Evolutionary conservation across 1,140 invertebrate genomes (phyloP), one percentile per base, ranked within the genome.

Genomic region (Achatina immaculata): DNA sequence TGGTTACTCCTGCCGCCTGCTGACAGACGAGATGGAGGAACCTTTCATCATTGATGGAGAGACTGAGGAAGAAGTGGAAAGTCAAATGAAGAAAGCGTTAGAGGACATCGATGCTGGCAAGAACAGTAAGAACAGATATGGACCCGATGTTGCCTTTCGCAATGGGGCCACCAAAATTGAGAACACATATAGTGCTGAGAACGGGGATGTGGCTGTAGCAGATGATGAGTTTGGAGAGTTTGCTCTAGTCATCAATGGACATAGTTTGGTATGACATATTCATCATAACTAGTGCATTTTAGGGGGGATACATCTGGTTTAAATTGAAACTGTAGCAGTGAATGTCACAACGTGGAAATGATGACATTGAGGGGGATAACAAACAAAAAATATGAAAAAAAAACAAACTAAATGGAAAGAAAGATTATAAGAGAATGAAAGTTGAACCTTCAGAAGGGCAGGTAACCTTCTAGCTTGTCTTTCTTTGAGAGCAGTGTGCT

Each of bases 21-120:
- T 99, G 55, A 99, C 96, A 9, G 98, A 99, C 91, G 98, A 99
- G 85, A 95, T 99, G 94, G 95, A 95, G 48, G 98, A 99, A 90
- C 94, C 98, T 45, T 98, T 98, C 90, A 95, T 98, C 55, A 95
- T 99, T 28, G 97, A 99, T 91, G 97, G 95, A 14, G 94, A 94
- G 43, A 94, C 95, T 7, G 94, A 94, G 83, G 95, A 96, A 77
- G 95, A 97, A 84, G 97, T 90, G 9, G 83, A 86, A 43, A 81
- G 85, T 9, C 90, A 91, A 82, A 82, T 91, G 84, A 72, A 85
- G 24, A 78, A 86, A 31, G 86, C 86, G 0, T 24, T 87, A 45
- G 80, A 86, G 28, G 79, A 86, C 9, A 86, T 91, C 24, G 83
- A 87, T 28, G 74, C 80, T 7, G 40, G 80, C 0, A 80, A 82